phyloP scores from a whole-genome alignment of 2,113 vertebrate genomes.

The Myrmophylax atrothorax region DNA sequence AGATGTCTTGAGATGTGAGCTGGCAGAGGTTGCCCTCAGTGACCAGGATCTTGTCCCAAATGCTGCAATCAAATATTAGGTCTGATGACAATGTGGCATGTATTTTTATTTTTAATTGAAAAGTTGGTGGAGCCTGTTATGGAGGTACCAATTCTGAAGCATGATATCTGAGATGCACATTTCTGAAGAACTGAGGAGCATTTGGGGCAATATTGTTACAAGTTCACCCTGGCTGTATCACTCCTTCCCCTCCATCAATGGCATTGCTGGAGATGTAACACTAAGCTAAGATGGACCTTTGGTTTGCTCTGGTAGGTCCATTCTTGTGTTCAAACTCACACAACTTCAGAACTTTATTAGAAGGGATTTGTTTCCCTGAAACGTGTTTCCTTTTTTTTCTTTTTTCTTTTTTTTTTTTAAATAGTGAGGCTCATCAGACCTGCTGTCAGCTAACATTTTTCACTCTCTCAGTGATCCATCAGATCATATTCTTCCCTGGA shows the following conservation, averaged over 20 bases:
- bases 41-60: neutral
- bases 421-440: neutral
- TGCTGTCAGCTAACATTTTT: fast-evolving
- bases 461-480: neutral
- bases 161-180: fast-evolving
- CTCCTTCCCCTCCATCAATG: neutral
- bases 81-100: neutral
- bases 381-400: neutral
- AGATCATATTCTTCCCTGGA: neutral
- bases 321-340: neutral
- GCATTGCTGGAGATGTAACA: neutral
- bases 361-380: neutral
- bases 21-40: neutral
- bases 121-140: fast-evolving
- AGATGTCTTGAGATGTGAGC: neutral
- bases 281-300: neutral
- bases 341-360: neutral
- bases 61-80: neutral
- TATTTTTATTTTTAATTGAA: neutral
- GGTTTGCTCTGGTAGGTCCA: neutral
- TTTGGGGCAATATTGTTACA: neutral
- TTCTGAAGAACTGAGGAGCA: neutral
- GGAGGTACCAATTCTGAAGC: neutral
- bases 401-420: neutral
- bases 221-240: neutral